Conservation (phyloP, 2,113 vertebrate species). For the Colinus virginianus region DNA sequence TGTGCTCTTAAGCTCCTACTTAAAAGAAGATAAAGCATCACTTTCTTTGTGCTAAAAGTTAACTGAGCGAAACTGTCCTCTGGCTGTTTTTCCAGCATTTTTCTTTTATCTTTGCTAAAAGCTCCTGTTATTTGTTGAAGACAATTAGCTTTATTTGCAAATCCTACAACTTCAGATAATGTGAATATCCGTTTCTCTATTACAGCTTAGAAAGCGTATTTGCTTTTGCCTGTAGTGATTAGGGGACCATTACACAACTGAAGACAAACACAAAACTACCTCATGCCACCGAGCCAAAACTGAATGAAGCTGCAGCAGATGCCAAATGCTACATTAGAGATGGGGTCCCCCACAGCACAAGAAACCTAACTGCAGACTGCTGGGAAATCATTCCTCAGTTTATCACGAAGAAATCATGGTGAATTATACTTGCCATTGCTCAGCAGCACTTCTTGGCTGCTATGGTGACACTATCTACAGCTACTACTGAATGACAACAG, state of each 20-base stretch:
- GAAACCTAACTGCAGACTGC: not conserved
- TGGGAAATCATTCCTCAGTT: not conserved
- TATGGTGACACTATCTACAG: not conserved
- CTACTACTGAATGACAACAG: not conserved
- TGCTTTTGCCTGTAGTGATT: not conserved
- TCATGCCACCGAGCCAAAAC: not conserved
- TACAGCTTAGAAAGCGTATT: not conserved
- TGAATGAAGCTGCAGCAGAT: not conserved
- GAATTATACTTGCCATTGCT: not conserved
- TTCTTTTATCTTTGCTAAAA: conserved; percentile 26
- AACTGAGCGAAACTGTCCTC: not conserved
- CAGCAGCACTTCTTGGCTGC: not conserved
- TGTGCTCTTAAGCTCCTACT: not conserved
- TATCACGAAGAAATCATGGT: no score
- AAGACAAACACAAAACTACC: not conserved
- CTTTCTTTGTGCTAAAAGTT: not conserved
- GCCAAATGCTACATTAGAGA: not conserved
- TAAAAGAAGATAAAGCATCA: not conserved
- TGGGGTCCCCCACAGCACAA: not conserved
- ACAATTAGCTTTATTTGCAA: conserved; percentile 39
- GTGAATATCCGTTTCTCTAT: not conserved
- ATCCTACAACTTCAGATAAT: conserved; percentile 11
- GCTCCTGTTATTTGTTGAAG: not conserved
- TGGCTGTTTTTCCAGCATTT: not conserved
- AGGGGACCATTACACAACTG: not conserved